These are phyloP conservation scores for Pemphredon lugubris DNA, from an alignment of 2,888 invertebrate genomes.

Conservation along the genomic window DNA sequence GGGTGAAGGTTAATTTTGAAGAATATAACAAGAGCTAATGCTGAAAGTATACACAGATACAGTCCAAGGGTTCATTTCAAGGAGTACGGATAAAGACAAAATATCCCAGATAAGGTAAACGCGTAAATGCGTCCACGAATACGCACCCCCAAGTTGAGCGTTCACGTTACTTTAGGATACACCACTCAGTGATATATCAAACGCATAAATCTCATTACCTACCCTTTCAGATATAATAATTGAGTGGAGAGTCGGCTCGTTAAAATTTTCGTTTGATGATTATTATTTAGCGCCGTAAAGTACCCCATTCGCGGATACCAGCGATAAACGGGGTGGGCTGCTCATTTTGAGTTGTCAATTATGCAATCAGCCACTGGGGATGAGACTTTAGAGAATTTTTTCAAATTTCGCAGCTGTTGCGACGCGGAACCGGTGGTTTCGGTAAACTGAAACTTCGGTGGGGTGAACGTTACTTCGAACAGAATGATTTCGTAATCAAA, in stretches of 20 bases:
- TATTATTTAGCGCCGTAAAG: constrained; percentile 38
- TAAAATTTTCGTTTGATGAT: constrained; percentile 64
- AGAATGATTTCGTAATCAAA: too few species aligned
- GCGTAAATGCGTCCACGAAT: constrained; percentile 21
- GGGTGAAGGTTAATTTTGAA: too few species aligned
- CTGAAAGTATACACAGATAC: too few species aligned
- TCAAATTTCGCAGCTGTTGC: constrained; percentile 15
- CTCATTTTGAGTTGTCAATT: constrained; percentile 43
- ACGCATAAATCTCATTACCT: constrained; percentile 54
- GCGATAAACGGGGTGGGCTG: constrained; percentile 40
- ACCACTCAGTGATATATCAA: constrained; percentile 35
- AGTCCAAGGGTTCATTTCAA: too few species aligned
- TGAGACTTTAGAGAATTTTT: constrained; percentile 41
- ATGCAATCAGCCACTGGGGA: constrained; percentile 24
- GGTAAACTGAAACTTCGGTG: too few species aligned
- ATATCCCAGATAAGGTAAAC: background rate
- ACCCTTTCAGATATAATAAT: constrained; percentile 43
- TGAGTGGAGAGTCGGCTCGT: constrained; percentile 61
- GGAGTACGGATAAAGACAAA: too few species aligned
- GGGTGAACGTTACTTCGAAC: too few species aligned
- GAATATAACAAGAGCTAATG: too few species aligned
- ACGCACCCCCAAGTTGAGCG: background rate
- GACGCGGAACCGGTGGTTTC: too few species aligned
- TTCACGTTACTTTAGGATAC: constrained; percentile 26
- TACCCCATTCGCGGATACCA: constrained; percentile 3